These are phyloP conservation scores for Lagorchestes hirsutus DNA, from an alignment of 2,797 vertebrate genomes.

Conservation along the genomic window DNA sequence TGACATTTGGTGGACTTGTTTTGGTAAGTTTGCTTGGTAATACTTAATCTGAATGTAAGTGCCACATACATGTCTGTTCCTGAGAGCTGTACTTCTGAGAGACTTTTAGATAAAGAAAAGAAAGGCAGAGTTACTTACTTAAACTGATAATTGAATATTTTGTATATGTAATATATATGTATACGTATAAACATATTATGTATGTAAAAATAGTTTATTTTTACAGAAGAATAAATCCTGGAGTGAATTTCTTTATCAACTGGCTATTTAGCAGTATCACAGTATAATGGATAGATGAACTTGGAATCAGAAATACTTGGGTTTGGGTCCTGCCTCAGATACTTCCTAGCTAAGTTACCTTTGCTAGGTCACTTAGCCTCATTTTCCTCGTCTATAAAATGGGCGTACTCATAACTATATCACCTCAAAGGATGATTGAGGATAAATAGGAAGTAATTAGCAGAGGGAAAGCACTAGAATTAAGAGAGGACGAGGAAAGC, in stretches of 20 bases:
- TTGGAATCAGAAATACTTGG: not conserved
- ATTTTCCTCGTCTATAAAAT: not conserved
- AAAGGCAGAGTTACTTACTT: not conserved
- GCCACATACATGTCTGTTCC: not conserved
- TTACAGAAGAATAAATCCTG: not conserved
- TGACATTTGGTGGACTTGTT: constrained; percentile 94
- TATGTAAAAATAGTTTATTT: not conserved
- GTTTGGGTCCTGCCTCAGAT: not conserved
- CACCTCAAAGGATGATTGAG: not conserved
- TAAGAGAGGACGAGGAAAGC: not conserved
- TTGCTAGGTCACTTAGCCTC: not conserved
- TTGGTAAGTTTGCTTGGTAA: constrained; percentile 86
- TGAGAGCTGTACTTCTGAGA: not conserved
- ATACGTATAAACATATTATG: no score
- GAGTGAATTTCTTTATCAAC: not conserved
- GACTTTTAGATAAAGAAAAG: not conserved
- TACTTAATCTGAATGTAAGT: not conserved
- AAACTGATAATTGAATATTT: not conserved
- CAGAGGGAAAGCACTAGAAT: not conserved
- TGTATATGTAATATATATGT: not conserved
- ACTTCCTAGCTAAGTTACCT: not conserved
- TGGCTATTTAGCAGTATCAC: not conserved
- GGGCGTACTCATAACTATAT: not conserved
- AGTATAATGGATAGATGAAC: not conserved
- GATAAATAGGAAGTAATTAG: not conserved